Conservation (phyloP, 30 jellyfish, hydroid and myxozoan species). For the Pelagia noctiluca region DNA sequence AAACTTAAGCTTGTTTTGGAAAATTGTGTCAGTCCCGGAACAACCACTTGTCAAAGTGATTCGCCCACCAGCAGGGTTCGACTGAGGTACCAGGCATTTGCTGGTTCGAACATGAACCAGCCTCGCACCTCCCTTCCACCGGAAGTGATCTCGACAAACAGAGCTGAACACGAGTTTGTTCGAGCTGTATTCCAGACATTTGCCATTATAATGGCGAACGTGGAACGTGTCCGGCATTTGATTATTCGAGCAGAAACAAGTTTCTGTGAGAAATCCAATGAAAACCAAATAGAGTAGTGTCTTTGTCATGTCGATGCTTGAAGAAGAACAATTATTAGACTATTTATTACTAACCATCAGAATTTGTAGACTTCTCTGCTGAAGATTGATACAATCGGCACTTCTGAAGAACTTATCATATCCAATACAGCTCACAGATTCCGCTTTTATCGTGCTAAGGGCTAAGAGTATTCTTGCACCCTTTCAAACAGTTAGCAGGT, state of each 20-base stretch:
- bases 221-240: conserved; percentile 7
- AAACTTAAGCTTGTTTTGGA: conserved; percentile 24
- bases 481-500: too few relatives aligned
- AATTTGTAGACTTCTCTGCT: too few relatives aligned
- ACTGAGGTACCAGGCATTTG: conserved; percentile 20
- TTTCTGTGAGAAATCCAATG: too few relatives aligned
- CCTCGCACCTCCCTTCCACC: conserved; percentile 58
- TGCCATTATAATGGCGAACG: conserved; percentile 37
- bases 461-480: too few relatives aligned
- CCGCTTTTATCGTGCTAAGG: too few relatives aligned
- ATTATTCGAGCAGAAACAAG: not conserved
- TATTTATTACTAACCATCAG: too few relatives aligned
- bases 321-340: too few relatives aligned
- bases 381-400: too few relatives aligned
- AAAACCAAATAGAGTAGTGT: too few relatives aligned
- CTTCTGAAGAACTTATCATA: too few relatives aligned
- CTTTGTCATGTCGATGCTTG: too few relatives aligned
- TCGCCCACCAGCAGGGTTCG: conserved; percentile 38
- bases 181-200: conserved; percentile 28
- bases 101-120: conserved; percentile 28
- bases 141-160: conserved; percentile 40
- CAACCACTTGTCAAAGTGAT: conserved; percentile 25
- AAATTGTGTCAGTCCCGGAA: conserved; percentile 30
- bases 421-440: too few relatives aligned
- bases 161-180: conserved; percentile 24